phyloP scores from a whole-genome alignment of 2,797 vertebrate genomes.

The Carapus acus region DNA sequence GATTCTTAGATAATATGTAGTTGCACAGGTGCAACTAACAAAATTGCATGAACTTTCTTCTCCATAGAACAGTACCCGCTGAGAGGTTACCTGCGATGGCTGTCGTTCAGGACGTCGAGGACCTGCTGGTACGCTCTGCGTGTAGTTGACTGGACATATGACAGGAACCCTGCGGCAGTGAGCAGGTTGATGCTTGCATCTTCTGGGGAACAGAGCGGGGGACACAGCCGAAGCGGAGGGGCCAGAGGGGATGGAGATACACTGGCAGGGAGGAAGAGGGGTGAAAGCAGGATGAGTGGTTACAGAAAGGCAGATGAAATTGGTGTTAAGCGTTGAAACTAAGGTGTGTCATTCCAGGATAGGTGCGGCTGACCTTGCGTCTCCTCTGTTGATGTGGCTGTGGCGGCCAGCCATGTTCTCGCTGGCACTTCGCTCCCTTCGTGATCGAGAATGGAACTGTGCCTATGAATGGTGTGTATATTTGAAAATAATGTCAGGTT shows the following conservation, averaged over 20 bases:
- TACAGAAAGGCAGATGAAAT: conserved; percentile 27
- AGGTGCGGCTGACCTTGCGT: conserved; percentile 66
- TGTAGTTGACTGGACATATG: conserved; percentile 93
- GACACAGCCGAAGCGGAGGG: conserved; percentile 80
- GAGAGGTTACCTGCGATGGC: conserved; percentile 80
- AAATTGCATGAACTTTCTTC: too few relatives aligned
- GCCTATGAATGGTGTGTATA: conserved; percentile 57
- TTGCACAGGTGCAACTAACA: too few relatives aligned
- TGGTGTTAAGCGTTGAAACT: conserved; percentile 1
- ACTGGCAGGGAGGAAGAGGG: conserved; percentile 65
- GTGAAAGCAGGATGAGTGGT: conserved; percentile 19
- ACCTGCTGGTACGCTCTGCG: conserved; percentile 97
- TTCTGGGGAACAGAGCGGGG: conserved; percentile 83
- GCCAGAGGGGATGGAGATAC: conserved; percentile 82
- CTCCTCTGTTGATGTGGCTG: conserved; percentile 78
- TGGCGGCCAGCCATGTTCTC: conserved; percentile 78
- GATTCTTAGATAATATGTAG: too few relatives aligned
- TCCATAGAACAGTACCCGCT: conserved; percentile 45
- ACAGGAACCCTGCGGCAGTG: conserved; percentile 88
- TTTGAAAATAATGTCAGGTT: conserved; percentile 3
- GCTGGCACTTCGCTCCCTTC: conserved; percentile 82
- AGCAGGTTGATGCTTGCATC: conserved; percentile 82
- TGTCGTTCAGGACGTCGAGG: conserved; percentile 91
- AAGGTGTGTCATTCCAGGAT: conserved; percentile 42
- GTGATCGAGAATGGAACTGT: conserved; percentile 73